phyloP scores from a whole-genome alignment of 2,888 invertebrate species.

The Selenia dentaria region DNA sequence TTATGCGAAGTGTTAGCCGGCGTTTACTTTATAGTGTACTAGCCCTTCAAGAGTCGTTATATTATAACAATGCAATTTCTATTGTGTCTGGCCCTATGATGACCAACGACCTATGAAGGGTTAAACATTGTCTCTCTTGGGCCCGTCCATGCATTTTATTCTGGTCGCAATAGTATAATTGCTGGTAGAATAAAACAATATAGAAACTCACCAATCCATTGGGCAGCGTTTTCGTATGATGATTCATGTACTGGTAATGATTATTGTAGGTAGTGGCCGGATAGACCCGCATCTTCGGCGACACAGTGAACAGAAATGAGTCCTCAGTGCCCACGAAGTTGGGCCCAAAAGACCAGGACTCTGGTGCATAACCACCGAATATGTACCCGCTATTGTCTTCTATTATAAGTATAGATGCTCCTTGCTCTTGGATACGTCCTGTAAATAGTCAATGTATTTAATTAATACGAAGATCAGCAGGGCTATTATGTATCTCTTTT shows the following conservation, averaged over 20 bases:
- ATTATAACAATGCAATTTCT: too few species aligned
- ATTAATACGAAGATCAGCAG: too few species aligned
- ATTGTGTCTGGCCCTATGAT: too few species aligned
- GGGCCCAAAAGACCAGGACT: slow-evolving; percentile 90
- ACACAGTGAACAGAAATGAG: slow-evolving; percentile 93
- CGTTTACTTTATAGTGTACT: too few species aligned
- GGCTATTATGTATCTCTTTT: too few species aligned
- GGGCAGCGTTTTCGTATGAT: slow-evolving; percentile 96
- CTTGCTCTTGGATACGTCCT: slow-evolving; percentile 91
- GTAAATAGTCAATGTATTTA: slow-evolving; percentile 25
- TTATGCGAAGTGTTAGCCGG: too few species aligned
- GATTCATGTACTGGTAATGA: slow-evolving; percentile 96
- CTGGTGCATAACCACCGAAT: slow-evolving; percentile 95
- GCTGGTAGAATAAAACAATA: too few species aligned
- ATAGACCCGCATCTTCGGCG: slow-evolving; percentile 92
- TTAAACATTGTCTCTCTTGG: too few species aligned
- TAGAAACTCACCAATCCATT: slow-evolving; percentile 93
- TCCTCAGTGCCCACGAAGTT: slow-evolving; percentile 90
- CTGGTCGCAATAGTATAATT: too few species aligned
- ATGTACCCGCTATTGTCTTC: slow-evolving; percentile 92
- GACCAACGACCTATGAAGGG: too few species aligned
- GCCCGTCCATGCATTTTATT: too few species aligned
- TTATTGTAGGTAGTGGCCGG: slow-evolving; percentile 92
- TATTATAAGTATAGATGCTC: slow-evolving; percentile 92
- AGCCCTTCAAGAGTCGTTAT: too few species aligned